These are phyloP conservation scores for Leptatherina wallacei DNA, from an alignment of 2,797 vertebrate genomes.

Conservation along the genomic window DNA sequence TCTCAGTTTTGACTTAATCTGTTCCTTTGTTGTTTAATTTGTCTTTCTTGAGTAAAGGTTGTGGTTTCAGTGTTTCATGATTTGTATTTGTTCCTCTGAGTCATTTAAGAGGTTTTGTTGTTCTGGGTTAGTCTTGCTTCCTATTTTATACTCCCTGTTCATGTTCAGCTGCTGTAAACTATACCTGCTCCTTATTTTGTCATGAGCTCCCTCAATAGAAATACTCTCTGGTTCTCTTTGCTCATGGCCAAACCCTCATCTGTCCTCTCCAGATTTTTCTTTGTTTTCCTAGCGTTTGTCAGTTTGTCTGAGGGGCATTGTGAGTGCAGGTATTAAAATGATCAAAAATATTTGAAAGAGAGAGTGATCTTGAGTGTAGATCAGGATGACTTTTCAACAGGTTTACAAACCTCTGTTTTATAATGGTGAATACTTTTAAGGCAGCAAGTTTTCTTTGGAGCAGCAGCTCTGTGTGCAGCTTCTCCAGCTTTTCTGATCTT, in stretches of 20 bases:
- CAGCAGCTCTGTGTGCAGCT: neutral
- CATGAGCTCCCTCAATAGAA: too few relatives aligned
- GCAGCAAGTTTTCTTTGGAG: neutral
- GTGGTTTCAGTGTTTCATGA: too few relatives aligned
- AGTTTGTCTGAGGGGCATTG: neutral
- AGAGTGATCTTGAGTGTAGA: neutral
- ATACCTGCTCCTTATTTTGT: neutral
- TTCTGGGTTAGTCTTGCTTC: too few relatives aligned
- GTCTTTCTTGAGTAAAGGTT: too few relatives aligned
- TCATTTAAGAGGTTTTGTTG: too few relatives aligned
- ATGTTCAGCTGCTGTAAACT: too few relatives aligned
- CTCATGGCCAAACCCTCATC: neutral
- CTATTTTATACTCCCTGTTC: too few relatives aligned
- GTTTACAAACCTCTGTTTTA: neutral
- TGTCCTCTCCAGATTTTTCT: neutral
- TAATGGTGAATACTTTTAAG: neutral
- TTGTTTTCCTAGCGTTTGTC: neutral
- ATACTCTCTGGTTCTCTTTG: neutral
- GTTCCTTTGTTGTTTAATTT: too few relatives aligned
- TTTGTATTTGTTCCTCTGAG: too few relatives aligned
- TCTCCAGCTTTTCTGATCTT: neutral
- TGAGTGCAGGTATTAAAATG: too few relatives aligned
- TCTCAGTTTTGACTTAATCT: too few relatives aligned
- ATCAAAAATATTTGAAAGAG: neutral
- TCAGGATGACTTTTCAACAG: neutral